These are phyloP conservation scores for Silurus aristotelis DNA, from an alignment of 2,797 vertebrate species.

Conservation along the genomic window DNA sequence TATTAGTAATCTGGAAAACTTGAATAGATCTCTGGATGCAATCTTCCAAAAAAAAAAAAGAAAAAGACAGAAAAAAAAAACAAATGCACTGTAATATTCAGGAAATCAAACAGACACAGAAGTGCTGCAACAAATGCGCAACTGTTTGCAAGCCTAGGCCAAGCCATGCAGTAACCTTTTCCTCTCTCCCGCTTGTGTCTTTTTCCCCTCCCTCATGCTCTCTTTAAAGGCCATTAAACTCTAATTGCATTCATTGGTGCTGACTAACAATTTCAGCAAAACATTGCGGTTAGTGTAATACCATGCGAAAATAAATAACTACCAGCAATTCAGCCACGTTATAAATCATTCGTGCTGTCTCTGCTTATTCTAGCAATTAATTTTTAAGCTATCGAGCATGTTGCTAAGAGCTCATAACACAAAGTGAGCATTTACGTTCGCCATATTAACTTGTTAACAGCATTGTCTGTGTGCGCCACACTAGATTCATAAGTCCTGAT, in stretches of 20 bases:
- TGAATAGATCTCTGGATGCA: conserved; percentile 8
- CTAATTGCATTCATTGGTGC: conserved; percentile 68
- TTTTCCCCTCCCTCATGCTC: conserved; percentile 44
- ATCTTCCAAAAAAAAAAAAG: conserved; percentile 3
- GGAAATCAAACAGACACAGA: not conserved
- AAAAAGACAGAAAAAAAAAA: not conserved
- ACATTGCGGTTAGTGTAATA: conserved; percentile 62
- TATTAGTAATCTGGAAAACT: conserved; percentile 19
- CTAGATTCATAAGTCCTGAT: conserved; percentile 59
- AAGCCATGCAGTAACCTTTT: conserved; percentile 40
- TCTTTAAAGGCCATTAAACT: conserved; percentile 68
- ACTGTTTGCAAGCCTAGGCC: conserved; percentile 14
- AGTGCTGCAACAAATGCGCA: not conserved
- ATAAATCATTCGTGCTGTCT: conserved; percentile 66
- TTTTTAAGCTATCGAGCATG: conserved; percentile 63
- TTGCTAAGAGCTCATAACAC: conserved; percentile 63
- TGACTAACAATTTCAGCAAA: conserved; percentile 66
- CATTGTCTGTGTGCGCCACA: conserved; percentile 58
- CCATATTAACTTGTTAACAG: conserved; percentile 65
- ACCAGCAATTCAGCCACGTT: conserved; percentile 63
- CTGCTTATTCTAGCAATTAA: conserved; percentile 69
- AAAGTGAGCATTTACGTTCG: conserved; percentile 62
- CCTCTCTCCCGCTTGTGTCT: conserved; percentile 14
- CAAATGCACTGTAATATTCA: conserved; percentile 9
- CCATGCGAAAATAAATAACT: conserved; percentile 67